Base-by-base conservation (phyloP, 2,113 vertebrate genomes). In the Apodemus speciosus region DNA sequence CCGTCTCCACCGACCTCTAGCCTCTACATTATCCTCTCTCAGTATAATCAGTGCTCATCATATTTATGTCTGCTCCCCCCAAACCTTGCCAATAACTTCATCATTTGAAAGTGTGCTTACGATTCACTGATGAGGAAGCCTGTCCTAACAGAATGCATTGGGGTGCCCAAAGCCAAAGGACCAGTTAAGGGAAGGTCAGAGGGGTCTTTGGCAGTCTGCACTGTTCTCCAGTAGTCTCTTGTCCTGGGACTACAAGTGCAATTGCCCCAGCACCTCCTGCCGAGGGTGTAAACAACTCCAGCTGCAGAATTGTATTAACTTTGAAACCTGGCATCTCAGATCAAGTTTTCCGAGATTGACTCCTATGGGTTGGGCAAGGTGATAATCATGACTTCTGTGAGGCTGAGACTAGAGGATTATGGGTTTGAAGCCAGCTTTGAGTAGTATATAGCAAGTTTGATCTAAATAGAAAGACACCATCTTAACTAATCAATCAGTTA, bases 21-120 rank as follows among this genome's bases (percentile, higher is more conserved):
- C 66, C 76, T 93, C 66, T 81, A 16, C 66, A 60, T 53, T 11
- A 32, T 75, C 83, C 25, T 60, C 30, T 49, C 51, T 68, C 8
- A 77, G 11, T 46, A 21, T 94, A 80, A 90, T 95, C 77, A 83
- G 58, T 20, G 23, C n/a, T 90, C 49, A 7, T 90, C 72, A 27
- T 20, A 69, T 73, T 83, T 89, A 51, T 86, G 88, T 25, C 46
- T 71, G 8, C 16, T 4, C n/a, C 16, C 58, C 32, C 25, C 13
- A 32, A 69, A 81, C 25, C 85, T 92, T 94, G 88, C 88, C 94
- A 95, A 95, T 60, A 35, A 76, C 73, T 71, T 90, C 58, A 58
- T 68, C 53, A 58, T 75, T 93, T 88, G 64, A 89, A 92, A 77
- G 88, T 64, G 38, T 49, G 84, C 68, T 83, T 69, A 89, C 72